These are phyloP conservation scores for Biston betularia DNA, from an alignment of 2,888 invertebrate species.

Conservation along the genomic window DNA sequence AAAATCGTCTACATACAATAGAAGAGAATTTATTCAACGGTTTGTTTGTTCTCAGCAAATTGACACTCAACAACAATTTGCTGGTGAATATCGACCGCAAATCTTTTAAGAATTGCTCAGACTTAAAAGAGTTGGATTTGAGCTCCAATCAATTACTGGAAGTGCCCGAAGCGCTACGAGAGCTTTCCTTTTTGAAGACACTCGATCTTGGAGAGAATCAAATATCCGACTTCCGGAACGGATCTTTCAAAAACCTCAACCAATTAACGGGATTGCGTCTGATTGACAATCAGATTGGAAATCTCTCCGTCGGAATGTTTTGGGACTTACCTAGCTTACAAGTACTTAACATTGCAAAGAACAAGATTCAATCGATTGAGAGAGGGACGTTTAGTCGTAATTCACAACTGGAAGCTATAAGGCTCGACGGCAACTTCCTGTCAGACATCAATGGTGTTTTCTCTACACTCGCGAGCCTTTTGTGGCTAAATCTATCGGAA, in stretches of 20 bases:
- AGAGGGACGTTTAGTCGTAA: constrained; percentile 94
- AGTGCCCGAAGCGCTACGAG: constrained; percentile 93
- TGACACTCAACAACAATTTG: constrained; percentile 94
- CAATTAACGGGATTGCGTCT: constrained; percentile 95
- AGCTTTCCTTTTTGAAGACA: constrained; percentile 93
- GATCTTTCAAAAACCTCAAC: constrained; percentile 93
- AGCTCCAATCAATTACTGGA: constrained; percentile 94
- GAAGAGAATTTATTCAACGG: constrained; percentile 94
- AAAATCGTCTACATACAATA: constrained; percentile 93
- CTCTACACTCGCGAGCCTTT: constrained; percentile 92
- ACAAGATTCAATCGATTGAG: constrained; percentile 94
- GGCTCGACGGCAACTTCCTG: constrained; percentile 95
- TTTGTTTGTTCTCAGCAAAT: constrained; percentile 92
- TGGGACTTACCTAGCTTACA: constrained; percentile 94
- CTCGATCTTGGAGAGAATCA: constrained; percentile 97
- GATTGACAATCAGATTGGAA: constrained; percentile 96
- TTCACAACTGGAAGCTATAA: constrained; percentile 93
- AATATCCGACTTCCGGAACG: constrained; percentile 93
- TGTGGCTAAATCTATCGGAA: constrained; percentile 95
- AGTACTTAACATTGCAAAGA: constrained; percentile 95
- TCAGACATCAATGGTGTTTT: constrained; percentile 96
- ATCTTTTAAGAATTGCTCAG: constrained; percentile 95
- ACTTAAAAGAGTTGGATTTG: constrained; percentile 94
- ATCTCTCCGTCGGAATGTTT: constrained; percentile 94
- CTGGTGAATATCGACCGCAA: constrained; percentile 92